Percentiles rank a stretch among this genome's conserved stretches.
phyloP scores from a whole-genome alignment of 2,113 vertebrate species.

The Salvator merianae region DNA sequence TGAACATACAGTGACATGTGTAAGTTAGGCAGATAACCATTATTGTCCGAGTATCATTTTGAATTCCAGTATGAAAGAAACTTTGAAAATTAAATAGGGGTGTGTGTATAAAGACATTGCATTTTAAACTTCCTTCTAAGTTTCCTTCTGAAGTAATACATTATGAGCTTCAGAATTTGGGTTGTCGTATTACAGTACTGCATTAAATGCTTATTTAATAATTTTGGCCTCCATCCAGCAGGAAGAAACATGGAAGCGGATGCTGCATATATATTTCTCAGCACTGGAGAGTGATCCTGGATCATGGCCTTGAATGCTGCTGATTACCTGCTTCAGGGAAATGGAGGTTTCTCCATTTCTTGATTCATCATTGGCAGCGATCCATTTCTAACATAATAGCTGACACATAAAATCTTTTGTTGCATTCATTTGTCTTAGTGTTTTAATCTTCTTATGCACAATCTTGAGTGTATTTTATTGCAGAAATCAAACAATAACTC shows the following conservation, averaged over 20 bases:
- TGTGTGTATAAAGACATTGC: background rate
- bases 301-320: background rate
- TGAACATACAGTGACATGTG: background rate
- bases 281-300: background rate
- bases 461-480: background rate
- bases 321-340: background rate
- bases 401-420: background rate
- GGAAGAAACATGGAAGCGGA: background rate
- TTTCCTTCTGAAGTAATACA: too few relatives aligned
- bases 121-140: background rate
- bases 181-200: background rate
- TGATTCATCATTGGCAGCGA: background rate
- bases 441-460: background rate
- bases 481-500: background rate
- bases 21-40: background rate
- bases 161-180: background rate
- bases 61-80: conserved; percentile 1
- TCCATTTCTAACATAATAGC: background rate
- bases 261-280: background rate
- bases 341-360: background rate
- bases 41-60: background rate
- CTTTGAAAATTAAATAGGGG: background rate
- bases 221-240: background rate
- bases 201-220: background rate
- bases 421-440: background rate